Percentiles rank a stretch among this genome's conserved stretches.
These are phyloP conservation scores for Cetonia aurata DNA, from an alignment of 2,888 invertebrate genomes.

Conservation along the genomic window DNA sequence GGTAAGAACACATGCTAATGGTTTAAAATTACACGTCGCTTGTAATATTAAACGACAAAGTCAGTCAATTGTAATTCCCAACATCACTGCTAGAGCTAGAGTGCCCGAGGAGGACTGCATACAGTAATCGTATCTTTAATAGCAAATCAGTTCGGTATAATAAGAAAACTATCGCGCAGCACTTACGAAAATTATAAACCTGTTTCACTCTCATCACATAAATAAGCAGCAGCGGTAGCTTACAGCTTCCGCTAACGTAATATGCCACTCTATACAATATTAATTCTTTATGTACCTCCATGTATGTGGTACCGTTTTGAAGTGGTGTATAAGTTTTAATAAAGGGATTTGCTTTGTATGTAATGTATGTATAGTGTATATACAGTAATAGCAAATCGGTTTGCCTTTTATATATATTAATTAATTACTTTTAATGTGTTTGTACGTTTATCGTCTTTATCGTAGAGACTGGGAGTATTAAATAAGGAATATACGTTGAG, in stretches of 20 bases:
- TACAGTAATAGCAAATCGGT: no score
- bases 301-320: background rate
- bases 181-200: slow-evolving; percentile 29
- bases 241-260: slow-evolving; percentile 23
- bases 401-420: no score
- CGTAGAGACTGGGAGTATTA: no score
- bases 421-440: no score
- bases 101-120: background rate
- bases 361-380: no score
- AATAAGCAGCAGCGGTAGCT: slow-evolving; percentile 21
- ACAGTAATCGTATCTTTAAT: slow-evolving; percentile 19
- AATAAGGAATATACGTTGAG: no score
- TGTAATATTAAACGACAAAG: slow-evolving; percentile 38
- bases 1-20: slow-evolving; percentile 33
- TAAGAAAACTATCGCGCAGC: slow-evolving; percentile 22
- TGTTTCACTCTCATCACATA: slow-evolving; percentile 15
- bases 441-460: no score
- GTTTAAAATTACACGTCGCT: slow-evolving; percentile 34
- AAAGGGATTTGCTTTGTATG: background rate
- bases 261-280: slow-evolving; percentile 2
- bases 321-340: background rate
- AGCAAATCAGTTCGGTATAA: slow-evolving; percentile 16
- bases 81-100: slow-evolving; percentile 24
- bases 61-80: slow-evolving; percentile 37
- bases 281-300: background rate